phyloP scores from a whole-genome alignment of 2,888 invertebrate genomes.

The Drosophila melanosoma region DNA sequence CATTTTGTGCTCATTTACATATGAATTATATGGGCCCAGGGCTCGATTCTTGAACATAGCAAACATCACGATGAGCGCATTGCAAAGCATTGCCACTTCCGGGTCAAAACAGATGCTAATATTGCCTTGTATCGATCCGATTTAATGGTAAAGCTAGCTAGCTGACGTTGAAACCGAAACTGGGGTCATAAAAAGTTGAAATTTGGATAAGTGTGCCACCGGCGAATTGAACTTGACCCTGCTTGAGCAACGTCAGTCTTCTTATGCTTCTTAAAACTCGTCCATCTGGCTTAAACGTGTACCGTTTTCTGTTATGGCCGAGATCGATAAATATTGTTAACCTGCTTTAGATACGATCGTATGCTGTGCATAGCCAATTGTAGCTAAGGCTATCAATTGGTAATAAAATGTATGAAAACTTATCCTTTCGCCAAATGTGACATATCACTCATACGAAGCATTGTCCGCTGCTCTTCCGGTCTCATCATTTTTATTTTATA shows the following conservation, averaged over 20 bases:
- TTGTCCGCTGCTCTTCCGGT: conserved; percentile 61
- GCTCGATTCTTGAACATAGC: conserved; percentile 63
- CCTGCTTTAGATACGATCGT: background rate
- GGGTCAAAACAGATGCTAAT: conserved; percentile 54
- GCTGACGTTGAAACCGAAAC: conserved; percentile 37
- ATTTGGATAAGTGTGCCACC: conserved; percentile 74
- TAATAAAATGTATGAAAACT: conserved; percentile 2
- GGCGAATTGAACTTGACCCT: conserved; percentile 78
- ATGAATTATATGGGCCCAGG: conserved; percentile 63
- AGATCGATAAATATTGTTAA: background rate
- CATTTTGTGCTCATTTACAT: conserved; percentile 67
- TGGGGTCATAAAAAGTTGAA: conserved; percentile 71
- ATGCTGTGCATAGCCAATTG: background rate
- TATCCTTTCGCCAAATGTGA: conserved; percentile 9
- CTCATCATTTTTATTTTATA: conserved; percentile 18
- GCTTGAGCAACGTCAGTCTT: conserved; percentile 34
- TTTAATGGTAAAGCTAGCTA: conserved; percentile 29
- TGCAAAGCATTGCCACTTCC: conserved; percentile 61
- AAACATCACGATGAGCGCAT: conserved; percentile 31
- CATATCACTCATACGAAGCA: conserved; percentile 58
- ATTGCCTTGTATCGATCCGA: conserved; percentile 25
- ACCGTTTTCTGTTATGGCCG: conserved; percentile 2
- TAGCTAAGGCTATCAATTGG: conserved; percentile 12
- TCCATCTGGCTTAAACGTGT: conserved; percentile 33
- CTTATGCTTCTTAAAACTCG: conserved; percentile 36